Conservation (phyloP, 2,797 vertebrate genomes). For the Nyctalus aviator region DNA sequence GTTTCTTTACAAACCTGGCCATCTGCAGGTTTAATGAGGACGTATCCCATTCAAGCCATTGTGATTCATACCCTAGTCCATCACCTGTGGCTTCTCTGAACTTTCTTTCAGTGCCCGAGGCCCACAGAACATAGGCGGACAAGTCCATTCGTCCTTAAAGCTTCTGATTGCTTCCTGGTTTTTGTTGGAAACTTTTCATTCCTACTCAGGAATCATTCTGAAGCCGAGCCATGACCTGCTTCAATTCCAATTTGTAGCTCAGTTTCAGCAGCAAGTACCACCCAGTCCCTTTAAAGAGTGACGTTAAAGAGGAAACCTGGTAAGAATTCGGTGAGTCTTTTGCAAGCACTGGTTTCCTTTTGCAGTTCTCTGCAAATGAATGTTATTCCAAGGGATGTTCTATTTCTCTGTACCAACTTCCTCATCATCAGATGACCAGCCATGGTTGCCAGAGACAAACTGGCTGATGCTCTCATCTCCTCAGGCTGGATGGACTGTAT, state of each 20-base stretch:
- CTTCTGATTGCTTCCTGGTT: conserved; percentile 94
- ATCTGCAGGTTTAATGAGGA: conserved; percentile 88
- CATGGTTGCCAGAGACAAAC: conserved; percentile 59
- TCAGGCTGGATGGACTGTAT: rapidly evolving
- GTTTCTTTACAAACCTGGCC: conserved; percentile 90
- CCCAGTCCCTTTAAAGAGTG: no score
- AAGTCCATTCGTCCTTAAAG: conserved; percentile 91
- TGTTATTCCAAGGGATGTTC: conserved; percentile 93
- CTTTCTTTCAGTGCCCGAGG: conserved; percentile 98
- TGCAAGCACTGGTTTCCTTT: conserved; percentile 95
- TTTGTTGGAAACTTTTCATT: conserved; percentile 94
- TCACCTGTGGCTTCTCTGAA: conserved; percentile 96
- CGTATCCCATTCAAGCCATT: conserved; percentile 94
- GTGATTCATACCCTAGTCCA: conserved; percentile 95
- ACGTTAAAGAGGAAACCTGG: background rate
- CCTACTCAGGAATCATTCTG: conserved; percentile 95
- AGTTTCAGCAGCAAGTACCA: no score
- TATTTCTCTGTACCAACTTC: conserved; percentile 93
- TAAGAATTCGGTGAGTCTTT: conserved; percentile 75
- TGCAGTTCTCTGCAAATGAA: conserved; percentile 91
- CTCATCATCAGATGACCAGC: conserved; percentile 95
- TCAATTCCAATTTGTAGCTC: no score
- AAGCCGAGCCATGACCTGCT: no score
- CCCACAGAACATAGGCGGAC: conserved; percentile 94
- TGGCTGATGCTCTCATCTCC: conserved; percentile 57